Percentiles rank a stretch among this genome's conserved stretches.
These are phyloP conservation scores for Sinocyclocheilus grahami DNA, from an alignment of 2,113 vertebrate genomes.

Conservation along the genomic window DNA sequence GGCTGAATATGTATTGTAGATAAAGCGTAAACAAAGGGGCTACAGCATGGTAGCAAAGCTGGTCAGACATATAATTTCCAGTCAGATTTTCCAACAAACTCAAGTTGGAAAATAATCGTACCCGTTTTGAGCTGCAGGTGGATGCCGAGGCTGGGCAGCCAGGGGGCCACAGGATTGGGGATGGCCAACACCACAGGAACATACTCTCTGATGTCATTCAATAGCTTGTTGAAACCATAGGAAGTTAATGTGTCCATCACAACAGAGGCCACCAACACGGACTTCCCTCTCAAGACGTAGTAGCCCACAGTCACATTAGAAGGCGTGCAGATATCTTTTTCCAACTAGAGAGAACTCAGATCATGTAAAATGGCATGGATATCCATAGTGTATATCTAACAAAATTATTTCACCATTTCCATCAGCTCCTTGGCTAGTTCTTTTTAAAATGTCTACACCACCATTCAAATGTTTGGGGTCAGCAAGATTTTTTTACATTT, in stretches of 20 bases:
- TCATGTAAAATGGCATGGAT: neutral
- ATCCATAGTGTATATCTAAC: too few species aligned
- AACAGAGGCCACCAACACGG: slow-evolving; percentile 80
- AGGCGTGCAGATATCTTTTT: slow-evolving; percentile 81
- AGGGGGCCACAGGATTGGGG: slow-evolving; percentile 81
- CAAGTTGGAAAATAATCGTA: slow-evolving; percentile 44
- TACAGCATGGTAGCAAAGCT: neutral
- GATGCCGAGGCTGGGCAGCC: slow-evolving; percentile 80
- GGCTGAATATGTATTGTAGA: neutral
- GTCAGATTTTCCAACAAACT: neutral
- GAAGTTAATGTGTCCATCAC: slow-evolving; percentile 82
- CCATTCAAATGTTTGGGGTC: too few species aligned
- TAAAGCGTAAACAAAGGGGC: neutral
- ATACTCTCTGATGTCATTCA: slow-evolving; percentile 84
- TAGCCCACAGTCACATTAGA: slow-evolving; percentile 88
- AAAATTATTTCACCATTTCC: neutral
- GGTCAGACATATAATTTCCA: neutral
- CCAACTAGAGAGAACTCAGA: slow-evolving; percentile 75
- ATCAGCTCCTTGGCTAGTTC: neutral
- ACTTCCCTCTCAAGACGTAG: slow-evolving; percentile 81
- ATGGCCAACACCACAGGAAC: slow-evolving; percentile 83
- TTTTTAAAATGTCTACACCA: neutral
- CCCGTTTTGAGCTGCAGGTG: slow-evolving; percentile 93
- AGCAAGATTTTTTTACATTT: too few species aligned
- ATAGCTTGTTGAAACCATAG: slow-evolving; percentile 85